phyloP scores from a whole-genome alignment of 2,113 vertebrate genomes.

The Gasterosteus aculeatus region DNA sequence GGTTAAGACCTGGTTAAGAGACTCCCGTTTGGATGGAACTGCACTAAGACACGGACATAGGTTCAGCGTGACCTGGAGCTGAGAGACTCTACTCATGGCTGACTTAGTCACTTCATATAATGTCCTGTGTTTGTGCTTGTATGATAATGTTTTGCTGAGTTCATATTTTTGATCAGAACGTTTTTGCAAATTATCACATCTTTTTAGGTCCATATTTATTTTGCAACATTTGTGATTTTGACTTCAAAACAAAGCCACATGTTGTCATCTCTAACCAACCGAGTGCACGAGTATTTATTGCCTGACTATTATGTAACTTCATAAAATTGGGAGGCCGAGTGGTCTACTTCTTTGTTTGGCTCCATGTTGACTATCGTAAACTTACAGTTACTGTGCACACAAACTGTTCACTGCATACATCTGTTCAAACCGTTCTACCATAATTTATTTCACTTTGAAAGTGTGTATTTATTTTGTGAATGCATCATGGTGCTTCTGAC shows the following conservation, averaged over 20 bases:
- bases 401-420: constrained; percentile 55
- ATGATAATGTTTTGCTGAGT: constrained; percentile 52
- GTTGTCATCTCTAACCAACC: constrained; percentile 32
- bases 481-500: constrained; percentile 95
- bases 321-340: constrained; percentile 14
- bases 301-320: constrained; percentile 37
- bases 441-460: constrained; percentile 93
- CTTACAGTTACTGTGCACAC: constrained; percentile 28
- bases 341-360: constrained; percentile 40
- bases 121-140: constrained; percentile 50
- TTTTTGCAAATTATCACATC: constrained; percentile 35
- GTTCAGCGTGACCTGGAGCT: constrained; percentile 44
- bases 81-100: constrained; percentile 42
- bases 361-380: constrained; percentile 35
- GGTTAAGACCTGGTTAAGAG: constrained; percentile 13
- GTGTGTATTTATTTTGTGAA: constrained; percentile 97
- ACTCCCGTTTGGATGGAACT: constrained; percentile 32
- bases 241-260: constrained; percentile 37
- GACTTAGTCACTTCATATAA: constrained; percentile 38
- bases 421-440: constrained; percentile 54
- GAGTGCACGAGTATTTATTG: constrained; percentile 55
- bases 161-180: constrained; percentile 41
- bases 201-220: constrained; percentile 66
- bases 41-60: constrained; percentile 62
- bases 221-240: constrained; percentile 48